These are phyloP conservation scores for Philereme vetulata DNA, from an alignment of 2,888 invertebrate genomes.

Conservation along the genomic window DNA sequence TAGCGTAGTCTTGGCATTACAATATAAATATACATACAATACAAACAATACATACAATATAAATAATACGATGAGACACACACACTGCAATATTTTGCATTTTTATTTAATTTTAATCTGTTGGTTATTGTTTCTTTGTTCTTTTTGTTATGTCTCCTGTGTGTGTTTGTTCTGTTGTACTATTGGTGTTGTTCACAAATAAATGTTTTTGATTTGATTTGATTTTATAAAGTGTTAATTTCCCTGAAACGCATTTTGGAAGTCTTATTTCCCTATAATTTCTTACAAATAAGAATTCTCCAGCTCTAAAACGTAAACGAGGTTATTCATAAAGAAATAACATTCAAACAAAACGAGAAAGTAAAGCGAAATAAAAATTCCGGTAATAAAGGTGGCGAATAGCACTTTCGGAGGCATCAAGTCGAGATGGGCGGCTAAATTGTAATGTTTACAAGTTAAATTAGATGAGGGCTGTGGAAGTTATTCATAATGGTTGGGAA, in stretches of 20 bases:
- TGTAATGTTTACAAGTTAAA: constrained; percentile 81
- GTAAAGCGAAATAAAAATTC: constrained; percentile 66
- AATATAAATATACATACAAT: too few species aligned
- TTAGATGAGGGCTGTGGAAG: constrained; percentile 71
- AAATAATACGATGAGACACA: too few species aligned
- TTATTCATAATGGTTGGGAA: constrained; percentile 66
- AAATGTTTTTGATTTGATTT: too few species aligned
- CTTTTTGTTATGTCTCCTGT: too few species aligned
- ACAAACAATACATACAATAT: too few species aligned
- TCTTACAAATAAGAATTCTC: constrained; percentile 35
- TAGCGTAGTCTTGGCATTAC: background rate
- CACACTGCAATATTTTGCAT: too few species aligned
- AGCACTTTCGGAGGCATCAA: constrained; percentile 73
- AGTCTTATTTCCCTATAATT: constrained; percentile 25
- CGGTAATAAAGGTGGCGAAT: constrained; percentile 67
- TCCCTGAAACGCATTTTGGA: constrained; percentile 5
- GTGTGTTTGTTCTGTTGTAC: too few species aligned
- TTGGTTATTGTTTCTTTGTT: too few species aligned
- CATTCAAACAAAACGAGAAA: constrained; percentile 58
- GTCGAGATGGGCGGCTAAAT: constrained; percentile 73
- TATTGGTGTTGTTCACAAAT: too few species aligned
- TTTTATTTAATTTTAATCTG: too few species aligned
- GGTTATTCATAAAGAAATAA: constrained; percentile 63
- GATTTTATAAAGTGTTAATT: constrained; percentile 12
- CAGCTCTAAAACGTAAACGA: constrained; percentile 45